phyloP scores from a whole-genome alignment of 2,888 invertebrate species.

The Zygogramma bicolorata region DNA sequence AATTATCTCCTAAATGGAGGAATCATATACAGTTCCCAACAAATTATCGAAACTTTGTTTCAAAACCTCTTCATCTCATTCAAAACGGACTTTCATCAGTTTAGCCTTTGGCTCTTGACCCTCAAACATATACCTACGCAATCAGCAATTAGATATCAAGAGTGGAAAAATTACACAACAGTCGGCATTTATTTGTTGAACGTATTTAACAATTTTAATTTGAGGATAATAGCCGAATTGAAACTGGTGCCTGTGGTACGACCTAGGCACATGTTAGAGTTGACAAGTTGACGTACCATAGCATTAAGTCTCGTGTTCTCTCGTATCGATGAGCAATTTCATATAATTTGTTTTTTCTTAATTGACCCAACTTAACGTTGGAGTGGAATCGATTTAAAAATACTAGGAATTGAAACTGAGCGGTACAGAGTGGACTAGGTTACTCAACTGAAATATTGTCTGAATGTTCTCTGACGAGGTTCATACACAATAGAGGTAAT shows the following conservation, averaged over 20 bases:
- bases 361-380: not conserved
- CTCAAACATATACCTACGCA: not conserved
- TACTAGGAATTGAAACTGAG: not conserved
- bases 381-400: not conserved
- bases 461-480: too few relatives aligned
- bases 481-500: too few relatives aligned
- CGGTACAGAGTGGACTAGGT: not conserved
- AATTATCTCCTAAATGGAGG: too few relatives aligned
- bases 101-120: not conserved
- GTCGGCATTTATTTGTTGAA: slow-evolving; percentile 22
- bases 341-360: slow-evolving; percentile 32
- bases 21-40: too few relatives aligned
- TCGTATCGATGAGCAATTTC: slow-evolving; percentile 37
- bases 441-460: too few relatives aligned
- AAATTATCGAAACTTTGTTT: too few relatives aligned
- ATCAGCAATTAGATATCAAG: not conserved
- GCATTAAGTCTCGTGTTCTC: slow-evolving; percentile 36
- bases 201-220: slow-evolving; percentile 6
- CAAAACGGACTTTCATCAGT: not conserved
- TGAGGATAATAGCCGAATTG: slow-evolving; percentile 20
- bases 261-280: slow-evolving; percentile 26
- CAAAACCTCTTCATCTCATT: too few relatives aligned
- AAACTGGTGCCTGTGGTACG: not conserved
- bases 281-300: slow-evolving; percentile 39
- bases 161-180: slow-evolving; percentile 2